Conservation (phyloP, 2,113 vertebrate genomes). For the Embiotoca jacksoni region DNA sequence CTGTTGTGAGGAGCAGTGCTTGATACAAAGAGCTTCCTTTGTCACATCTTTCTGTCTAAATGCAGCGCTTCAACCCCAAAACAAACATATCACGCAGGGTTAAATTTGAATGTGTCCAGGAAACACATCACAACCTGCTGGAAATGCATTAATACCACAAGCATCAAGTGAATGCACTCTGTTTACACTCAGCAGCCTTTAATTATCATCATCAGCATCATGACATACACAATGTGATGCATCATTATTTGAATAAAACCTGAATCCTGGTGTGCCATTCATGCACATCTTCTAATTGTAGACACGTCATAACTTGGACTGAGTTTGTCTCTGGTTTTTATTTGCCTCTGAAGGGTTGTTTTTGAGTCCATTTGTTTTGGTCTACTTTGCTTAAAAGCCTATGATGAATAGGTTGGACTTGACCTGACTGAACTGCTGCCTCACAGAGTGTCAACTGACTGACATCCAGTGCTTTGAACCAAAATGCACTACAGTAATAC, state of each 20-base stretch:
- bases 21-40: conserved; percentile 53
- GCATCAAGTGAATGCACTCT: conserved; percentile 22
- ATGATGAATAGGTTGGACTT: conserved; percentile 34
- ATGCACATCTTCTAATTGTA: conserved; percentile 12
- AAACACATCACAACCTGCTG: conserved; percentile 39
- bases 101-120: conserved; percentile 66
- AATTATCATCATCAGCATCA: conserved; percentile 66
- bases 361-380: conserved; percentile 25
- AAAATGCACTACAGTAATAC: neutral
- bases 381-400: conserved; percentile 48
- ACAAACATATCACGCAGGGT: conserved; percentile 66
- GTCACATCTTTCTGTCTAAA: conserved; percentile 44
- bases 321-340: conserved; percentile 3
- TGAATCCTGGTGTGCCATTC: conserved; percentile 10
- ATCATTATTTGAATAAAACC: conserved; percentile 5
- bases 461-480: conserved; percentile 6
- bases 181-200: conserved; percentile 18
- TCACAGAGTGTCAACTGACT: conserved; percentile 5
- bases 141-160: conserved; percentile 53
- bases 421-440: conserved; percentile 24
- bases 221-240: conserved; percentile 17
- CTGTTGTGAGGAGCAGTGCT: conserved; percentile 51
- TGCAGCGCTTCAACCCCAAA: conserved; percentile 31
- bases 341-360: neutral
- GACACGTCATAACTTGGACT: neutral